phyloP scores from a whole-genome alignment of 2,797 vertebrate genomes.

The Mastacembelus armatus region DNA sequence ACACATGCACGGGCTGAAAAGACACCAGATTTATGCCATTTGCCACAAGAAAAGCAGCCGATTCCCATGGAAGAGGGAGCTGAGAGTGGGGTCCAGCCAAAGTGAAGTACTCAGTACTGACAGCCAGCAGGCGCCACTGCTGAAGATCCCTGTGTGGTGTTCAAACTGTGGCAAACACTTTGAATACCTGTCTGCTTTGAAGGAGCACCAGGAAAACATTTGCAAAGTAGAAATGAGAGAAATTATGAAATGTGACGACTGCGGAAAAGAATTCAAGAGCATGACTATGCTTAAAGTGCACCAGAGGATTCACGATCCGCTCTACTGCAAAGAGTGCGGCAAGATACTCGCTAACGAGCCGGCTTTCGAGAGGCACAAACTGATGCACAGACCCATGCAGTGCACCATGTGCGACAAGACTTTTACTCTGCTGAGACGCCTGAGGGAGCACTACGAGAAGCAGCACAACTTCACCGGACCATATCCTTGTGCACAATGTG shows the following conservation, averaged over 20 bases:
- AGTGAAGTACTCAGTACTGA: neutral
- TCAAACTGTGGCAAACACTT: slow-evolving; percentile 81
- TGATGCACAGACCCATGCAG: slow-evolving; percentile 79
- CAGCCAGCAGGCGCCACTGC: slow-evolving; percentile 24
- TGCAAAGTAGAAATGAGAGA: slow-evolving; percentile 72
- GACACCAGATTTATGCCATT: slow-evolving; percentile 81
- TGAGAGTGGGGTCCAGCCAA: slow-evolving; percentile 18
- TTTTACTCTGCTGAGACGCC: slow-evolving; percentile 73
- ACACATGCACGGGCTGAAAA: slow-evolving; percentile 80
- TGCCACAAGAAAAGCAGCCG: slow-evolving; percentile 73
- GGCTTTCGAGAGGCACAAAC: slow-evolving; percentile 78
- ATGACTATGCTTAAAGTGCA: slow-evolving; percentile 80
- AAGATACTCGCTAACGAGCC: slow-evolving; percentile 75
- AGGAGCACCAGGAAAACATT: slow-evolving; percentile 75
- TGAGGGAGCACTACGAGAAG: slow-evolving; percentile 81
- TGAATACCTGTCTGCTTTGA: slow-evolving; percentile 65
- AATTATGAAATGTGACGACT: slow-evolving; percentile 70
- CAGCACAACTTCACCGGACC: slow-evolving; percentile 78
- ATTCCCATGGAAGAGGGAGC: slow-evolving; percentile 69
- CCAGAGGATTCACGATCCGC: slow-evolving; percentile 78
- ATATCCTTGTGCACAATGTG: slow-evolving; percentile 70
- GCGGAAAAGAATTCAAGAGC: slow-evolving; percentile 78
- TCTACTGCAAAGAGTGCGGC: slow-evolving; percentile 83
- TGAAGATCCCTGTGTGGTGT: slow-evolving; percentile 77
- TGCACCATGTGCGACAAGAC: slow-evolving; percentile 80